phyloP scores from a whole-genome alignment of 2,797 vertebrate species.

The Acipenser oxyrinchus region DNA sequence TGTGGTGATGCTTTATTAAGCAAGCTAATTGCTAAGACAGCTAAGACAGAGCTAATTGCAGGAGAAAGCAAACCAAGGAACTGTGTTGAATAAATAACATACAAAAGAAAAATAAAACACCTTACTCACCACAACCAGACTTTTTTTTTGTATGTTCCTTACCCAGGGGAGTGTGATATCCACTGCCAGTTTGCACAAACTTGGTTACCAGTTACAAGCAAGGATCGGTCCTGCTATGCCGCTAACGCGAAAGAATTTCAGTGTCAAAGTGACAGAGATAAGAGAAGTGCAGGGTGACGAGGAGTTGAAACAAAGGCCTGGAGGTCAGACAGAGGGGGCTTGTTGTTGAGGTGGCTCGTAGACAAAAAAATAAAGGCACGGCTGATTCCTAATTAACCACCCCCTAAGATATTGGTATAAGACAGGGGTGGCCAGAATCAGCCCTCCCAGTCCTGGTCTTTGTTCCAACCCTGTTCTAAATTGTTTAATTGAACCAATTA shows the following conservation, averaged over 20 bases:
- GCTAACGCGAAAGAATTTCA: conserved; percentile 73
- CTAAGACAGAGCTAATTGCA: no score
- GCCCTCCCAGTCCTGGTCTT: no score
- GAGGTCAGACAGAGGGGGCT: conserved; percentile 52
- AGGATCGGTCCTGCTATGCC: conserved; percentile 50
- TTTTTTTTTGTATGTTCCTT: conserved; percentile 31
- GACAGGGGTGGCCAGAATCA: no score
- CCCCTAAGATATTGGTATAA: not conserved
- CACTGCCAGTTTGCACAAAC: conserved; percentile 22
- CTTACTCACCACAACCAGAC: conserved; percentile 61
- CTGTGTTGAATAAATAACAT: no score
- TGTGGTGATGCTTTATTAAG: no score
- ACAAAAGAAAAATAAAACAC: not conserved
- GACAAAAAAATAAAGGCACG: conserved; percentile 12
- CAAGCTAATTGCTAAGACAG: no score
- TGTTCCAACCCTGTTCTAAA: no score
- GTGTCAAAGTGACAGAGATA: conserved; percentile 62
- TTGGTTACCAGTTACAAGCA: conserved; percentile 25
- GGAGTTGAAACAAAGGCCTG: conserved; percentile 50
- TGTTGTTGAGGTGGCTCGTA: not conserved
- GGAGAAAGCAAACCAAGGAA: no score
- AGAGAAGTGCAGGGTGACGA: conserved; percentile 49
- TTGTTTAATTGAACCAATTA: no score
- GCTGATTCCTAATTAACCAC: not conserved
- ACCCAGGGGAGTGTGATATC: conserved; percentile 6